Percentiles rank a stretch among this genome's conserved stretches.
Evolutionary conservation across 2,888 invertebrate species (phyloP).

Genomic region (Cosmopolites sordidus): DNA sequence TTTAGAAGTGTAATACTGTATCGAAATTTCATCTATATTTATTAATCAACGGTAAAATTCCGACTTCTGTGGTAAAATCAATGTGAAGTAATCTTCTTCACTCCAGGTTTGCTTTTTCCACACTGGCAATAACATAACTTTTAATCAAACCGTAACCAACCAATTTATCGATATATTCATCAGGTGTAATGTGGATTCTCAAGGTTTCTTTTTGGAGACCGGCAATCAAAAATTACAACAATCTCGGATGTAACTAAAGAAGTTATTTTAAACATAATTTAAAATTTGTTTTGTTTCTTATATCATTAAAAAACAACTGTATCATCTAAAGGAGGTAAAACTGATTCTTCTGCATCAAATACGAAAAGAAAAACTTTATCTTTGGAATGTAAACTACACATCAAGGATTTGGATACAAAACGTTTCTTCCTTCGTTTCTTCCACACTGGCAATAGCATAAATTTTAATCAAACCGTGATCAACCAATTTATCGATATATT

Average conservation of each 20-base stretch:
- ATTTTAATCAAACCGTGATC: conserved; percentile 79
- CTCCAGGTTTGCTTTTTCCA: conserved; percentile 78
- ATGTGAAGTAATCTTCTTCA: conserved; percentile 77
- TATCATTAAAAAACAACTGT: too few relatives aligned
- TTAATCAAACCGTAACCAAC: conserved; percentile 79
- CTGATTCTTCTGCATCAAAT: too few relatives aligned
- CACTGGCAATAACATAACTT: conserved; percentile 72
- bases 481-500: conserved; percentile 73
- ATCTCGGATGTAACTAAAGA: too few relatives aligned
- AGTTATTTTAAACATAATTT: too few relatives aligned
- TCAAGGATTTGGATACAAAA: too few relatives aligned
- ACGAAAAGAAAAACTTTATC: too few relatives aligned
- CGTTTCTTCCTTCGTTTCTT: conserved; percentile 78
- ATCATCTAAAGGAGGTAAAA: too few relatives aligned
- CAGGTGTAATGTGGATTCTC: conserved; percentile 56
- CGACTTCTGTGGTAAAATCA: conserved; percentile 68
- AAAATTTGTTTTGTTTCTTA: too few relatives aligned
- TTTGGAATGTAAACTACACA: too few relatives aligned
- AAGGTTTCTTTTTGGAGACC: conserved; percentile 53
- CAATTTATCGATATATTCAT: conserved; percentile 72
- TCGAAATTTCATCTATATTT: too few relatives aligned
- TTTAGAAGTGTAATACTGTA: too few relatives aligned
- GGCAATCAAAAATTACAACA: conserved; percentile 13
- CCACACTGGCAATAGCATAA: conserved; percentile 71
- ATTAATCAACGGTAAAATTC: too few relatives aligned